Evolutionary conservation across 2,797 vertebrate species (phyloP).

Genomic region (Onychomys arenicola): DNA sequence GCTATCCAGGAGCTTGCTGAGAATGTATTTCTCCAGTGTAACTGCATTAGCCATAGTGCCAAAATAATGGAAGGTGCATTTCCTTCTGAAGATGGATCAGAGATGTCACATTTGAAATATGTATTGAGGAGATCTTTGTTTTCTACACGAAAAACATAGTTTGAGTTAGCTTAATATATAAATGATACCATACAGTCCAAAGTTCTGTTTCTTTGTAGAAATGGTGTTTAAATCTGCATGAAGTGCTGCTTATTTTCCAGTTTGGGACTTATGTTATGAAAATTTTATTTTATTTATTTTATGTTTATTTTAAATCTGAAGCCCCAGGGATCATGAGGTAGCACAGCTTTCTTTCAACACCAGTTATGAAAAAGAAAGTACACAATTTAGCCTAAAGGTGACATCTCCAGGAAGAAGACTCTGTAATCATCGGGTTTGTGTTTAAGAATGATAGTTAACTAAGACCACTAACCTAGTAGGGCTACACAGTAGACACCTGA

Average conservation of each 20-base stretch:
- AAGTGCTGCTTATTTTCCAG: slow-evolving; percentile 50
- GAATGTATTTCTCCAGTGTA: slow-evolving; percentile 61
- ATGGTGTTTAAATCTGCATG: slow-evolving; percentile 48
- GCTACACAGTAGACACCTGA: neutral
- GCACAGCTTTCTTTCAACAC: slow-evolving; percentile 43
- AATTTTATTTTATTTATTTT: neutral
- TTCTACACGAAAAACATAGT: slow-evolving; percentile 58
- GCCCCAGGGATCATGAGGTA: slow-evolving; percentile 16
- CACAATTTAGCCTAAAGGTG: slow-evolving; percentile 33
- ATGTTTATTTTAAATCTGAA: slow-evolving; percentile 9
- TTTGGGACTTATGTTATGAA: slow-evolving; percentile 68
- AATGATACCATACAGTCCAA: slow-evolving; percentile 49
- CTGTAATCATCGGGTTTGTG: slow-evolving; percentile 27
- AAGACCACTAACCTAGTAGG: neutral
- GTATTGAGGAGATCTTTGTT: slow-evolving; percentile 27
- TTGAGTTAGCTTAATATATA: slow-evolving; percentile 32
- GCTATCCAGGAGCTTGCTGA: slow-evolving; percentile 32
- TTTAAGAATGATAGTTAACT: neutral
- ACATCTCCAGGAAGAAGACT: neutral
- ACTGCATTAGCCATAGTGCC: slow-evolving; percentile 22
- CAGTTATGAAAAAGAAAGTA: slow-evolving; percentile 39
- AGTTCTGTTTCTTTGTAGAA: slow-evolving; percentile 62
- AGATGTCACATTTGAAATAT: slow-evolving; percentile 10
- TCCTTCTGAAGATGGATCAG: slow-evolving; percentile 39
- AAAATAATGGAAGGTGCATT: slow-evolving; percentile 63